These are phyloP conservation scores for Chamaedrilus cognettii DNA, from an alignment of 2,888 invertebrate genomes.

Conservation along the genomic window DNA sequence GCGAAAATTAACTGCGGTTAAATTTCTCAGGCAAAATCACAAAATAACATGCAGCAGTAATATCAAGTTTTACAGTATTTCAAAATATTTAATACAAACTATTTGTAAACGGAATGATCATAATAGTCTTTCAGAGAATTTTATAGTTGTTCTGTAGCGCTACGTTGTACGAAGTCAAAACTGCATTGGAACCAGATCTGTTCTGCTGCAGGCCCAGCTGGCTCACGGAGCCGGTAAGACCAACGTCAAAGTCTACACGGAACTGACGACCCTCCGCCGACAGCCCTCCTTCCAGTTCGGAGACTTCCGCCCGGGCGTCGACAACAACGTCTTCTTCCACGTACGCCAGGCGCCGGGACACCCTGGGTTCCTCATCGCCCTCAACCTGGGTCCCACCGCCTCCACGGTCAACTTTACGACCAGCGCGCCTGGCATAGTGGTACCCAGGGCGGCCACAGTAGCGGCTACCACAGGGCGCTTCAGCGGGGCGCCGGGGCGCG, in stretches of 20 bases:
- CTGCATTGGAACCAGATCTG: too few species aligned
- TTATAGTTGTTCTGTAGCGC: too few species aligned
- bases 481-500: neutral
- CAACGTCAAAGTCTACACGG: slow-evolving; percentile 42
- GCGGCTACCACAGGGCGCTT: slow-evolving; percentile 36
- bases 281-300: slow-evolving; percentile 56
- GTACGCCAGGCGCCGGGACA: slow-evolving; percentile 52
- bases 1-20: too few species aligned
- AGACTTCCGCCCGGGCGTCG: slow-evolving; percentile 33
- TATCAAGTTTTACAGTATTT: too few species aligned
- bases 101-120: too few species aligned
- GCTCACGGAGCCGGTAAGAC: slow-evolving; percentile 41
- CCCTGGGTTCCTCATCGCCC: slow-evolving; percentile 49
- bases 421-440: neutral
- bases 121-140: too few species aligned
- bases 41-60: too few species aligned
- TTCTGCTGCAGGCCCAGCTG: slow-evolving; percentile 42
- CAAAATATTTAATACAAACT: too few species aligned
- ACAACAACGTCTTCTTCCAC: slow-evolving; percentile 46
- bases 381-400: slow-evolving; percentile 45
- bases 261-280: slow-evolving; percentile 42
- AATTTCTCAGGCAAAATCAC: too few species aligned
- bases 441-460: slow-evolving; percentile 24
- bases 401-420: slow-evolving; percentile 29
- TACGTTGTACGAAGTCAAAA: too few species aligned